Evolutionary conservation across 2,113 vertebrate species (phyloP).

Genomic region (Mus spicilegus): DNA sequence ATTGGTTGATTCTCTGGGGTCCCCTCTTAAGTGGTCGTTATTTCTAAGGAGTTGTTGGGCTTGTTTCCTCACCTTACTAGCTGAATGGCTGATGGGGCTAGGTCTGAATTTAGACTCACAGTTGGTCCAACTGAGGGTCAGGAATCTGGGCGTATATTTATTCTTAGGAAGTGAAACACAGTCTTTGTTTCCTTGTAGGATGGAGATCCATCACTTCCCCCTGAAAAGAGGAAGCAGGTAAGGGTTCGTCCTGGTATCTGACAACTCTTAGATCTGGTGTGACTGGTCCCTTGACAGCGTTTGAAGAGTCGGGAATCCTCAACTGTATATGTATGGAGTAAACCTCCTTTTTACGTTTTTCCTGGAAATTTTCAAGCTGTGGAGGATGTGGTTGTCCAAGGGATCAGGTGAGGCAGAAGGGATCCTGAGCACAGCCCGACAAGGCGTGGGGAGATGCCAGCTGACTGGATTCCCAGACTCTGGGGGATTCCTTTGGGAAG

Average conservation of each 20-base stretch:
- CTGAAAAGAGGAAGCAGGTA: constrained; percentile 98
- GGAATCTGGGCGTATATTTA: neutral
- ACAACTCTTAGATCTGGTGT: neutral
- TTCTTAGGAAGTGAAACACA: constrained; percentile 54
- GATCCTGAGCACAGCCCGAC: neutral
- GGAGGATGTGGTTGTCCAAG: neutral
- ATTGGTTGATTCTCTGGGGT: constrained; percentile 13
- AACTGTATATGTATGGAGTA: no score
- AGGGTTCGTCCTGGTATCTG: constrained; percentile 69
- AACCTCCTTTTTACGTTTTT: neutral
- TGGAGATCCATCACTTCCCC: constrained; percentile 95
- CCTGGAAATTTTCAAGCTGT: neutral
- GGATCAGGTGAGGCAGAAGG: neutral
- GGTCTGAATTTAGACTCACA: constrained; percentile 12
- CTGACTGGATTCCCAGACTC: neutral
- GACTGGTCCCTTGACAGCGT: neutral
- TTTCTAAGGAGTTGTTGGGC: neutral
- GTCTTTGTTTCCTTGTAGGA: constrained; percentile 88
- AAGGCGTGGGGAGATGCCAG: neutral
- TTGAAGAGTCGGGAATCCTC: neutral
- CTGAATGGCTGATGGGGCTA: neutral
- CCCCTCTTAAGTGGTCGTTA: constrained; percentile 36
- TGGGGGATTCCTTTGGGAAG: neutral
- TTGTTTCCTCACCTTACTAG: neutral
- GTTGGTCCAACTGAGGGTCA: neutral